Evolutionary conservation across 2,113 vertebrate species (phyloP).

Genomic region (Oryzias celebensis): DNA sequence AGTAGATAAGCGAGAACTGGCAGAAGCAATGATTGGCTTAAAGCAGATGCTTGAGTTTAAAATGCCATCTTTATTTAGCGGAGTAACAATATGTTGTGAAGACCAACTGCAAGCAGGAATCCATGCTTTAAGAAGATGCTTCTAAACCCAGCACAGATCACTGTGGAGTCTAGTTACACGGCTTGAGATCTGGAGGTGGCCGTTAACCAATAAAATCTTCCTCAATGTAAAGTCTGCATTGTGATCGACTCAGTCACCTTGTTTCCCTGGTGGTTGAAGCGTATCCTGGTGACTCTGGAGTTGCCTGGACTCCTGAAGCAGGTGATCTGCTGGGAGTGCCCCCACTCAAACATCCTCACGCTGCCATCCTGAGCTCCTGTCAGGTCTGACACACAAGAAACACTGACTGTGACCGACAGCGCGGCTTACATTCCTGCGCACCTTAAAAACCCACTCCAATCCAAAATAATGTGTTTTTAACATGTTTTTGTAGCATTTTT

Average conservation of each 20-base stretch:
- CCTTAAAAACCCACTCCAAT: too few species aligned
- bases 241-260: slow-evolving; percentile 77
- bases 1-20: slow-evolving; percentile 38
- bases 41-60: slow-evolving; percentile 48
- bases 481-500: too few species aligned
- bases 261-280: slow-evolving; percentile 98
- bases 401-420: too few species aligned
- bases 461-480: too few species aligned
- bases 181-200: slow-evolving; percentile 6
- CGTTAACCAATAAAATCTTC: background rate
- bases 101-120: slow-evolving; percentile 36
- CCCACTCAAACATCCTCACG: slow-evolving; percentile 99
- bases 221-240: background rate
- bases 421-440: too few species aligned
- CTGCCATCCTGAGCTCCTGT: slow-evolving; percentile 97
- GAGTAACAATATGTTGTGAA: slow-evolving; percentile 41
- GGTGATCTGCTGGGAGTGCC: slow-evolving; percentile 95
- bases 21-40: slow-evolving; percentile 54
- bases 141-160: slow-evolving; percentile 26
- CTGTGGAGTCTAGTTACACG: background rate
- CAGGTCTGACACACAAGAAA: slow-evolving; percentile 78
- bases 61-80: slow-evolving; percentile 43
- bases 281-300: slow-evolving; percentile 91
- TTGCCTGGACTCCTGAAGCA: slow-evolving; percentile 95
- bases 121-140: slow-evolving; percentile 14